Evolutionary conservation across 2,113 vertebrate species (phyloP), one percentile per base, ranked within the genome.

Genomic region (Uria lomvia): DNA sequence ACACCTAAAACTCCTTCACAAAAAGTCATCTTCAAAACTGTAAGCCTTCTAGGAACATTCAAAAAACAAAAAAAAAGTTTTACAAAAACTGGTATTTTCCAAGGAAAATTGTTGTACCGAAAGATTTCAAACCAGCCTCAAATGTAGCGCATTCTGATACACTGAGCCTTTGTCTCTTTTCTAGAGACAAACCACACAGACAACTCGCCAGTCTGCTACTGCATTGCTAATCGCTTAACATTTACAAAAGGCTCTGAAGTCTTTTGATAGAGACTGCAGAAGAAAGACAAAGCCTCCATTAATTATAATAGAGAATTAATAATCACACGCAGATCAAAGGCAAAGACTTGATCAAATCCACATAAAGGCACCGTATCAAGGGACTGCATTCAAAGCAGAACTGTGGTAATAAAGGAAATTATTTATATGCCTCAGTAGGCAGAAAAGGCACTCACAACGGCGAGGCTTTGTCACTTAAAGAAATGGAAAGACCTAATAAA

Each of bases 241-340:
- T 66, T 78, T 45, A 88, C 86, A 90, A 88, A 92, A 73, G 67
- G 27, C 56, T 47, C 86, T 58, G 34, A 88, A 30, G 86, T 83
- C 34, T 74, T 90, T n/a, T 59, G 26, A 43, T 13, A 50, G 53
- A 74, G 73, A 26, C n/a, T 68, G 52, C 2, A 9, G 32, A 32
- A 88, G 38, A 82, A 85, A 91, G 53, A 82, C 84, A 94, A 95
- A 92, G 81, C 24, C 3, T 87, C 56, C 67, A 36, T 81, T 90
- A 94, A 92, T 92, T 92, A 38, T 20, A 66, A 90, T 1, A 86
- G 67, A 71, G 67, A 88, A 91, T 59, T 88, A 88, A 88, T 59
- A 93, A 94, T 49, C 45, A 36, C 52, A 59, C n/a, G 75, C 72
- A 92, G 72, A 88, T 93, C 78, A 88, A 88, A 95, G 43, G 40